Base-by-base conservation (phyloP, 2,888 invertebrate species). In the Timandra comae region DNA sequence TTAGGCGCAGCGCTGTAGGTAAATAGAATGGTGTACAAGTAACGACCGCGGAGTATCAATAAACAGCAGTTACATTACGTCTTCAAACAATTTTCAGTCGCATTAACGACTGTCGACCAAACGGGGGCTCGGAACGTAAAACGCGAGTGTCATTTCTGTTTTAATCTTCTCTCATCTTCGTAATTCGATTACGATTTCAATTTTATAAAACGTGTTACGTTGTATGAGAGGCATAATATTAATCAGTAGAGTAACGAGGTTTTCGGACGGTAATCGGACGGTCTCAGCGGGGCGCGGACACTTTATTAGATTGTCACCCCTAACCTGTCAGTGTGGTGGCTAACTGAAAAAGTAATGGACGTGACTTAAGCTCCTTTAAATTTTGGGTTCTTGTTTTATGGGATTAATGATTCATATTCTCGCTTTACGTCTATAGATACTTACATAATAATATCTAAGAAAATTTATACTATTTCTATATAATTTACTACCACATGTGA, bases 211-310 rank as follows among this genome's bases (percentile, higher is more conserved):
- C 24, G 11, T 10, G 24, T 10, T 24, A 24, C 22, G 24, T 6
- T 10, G 49, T 52, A 63, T 59, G 60, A 69, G 63, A 61, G 65
- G 70, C 67, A 68, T 73, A 68, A 67, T 78, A 79, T 80, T 82
- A 80, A 84, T 84, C 81, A 81, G 79, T 63, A 76, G 76, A 76
- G 81, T 82, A 84, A 82, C 82, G 68, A 77, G 78, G 74, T 82
- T 82, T 68, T 53, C 58, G 59, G 60, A 62, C 62, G 66, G 70
- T 80, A 79, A 80, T 74, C 75, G 79, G 77, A 76, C 68, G 60
- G 74, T 71, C 80, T 63, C 81, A 67, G 77, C 77, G 72, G 81
- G 81, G 71, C 43, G 69, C 68, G 64, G 69, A 60, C 73, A 67
- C 54, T 69, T 80, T 80, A 82, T 84, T 84, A 80, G 78, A 82